Evolutionary conservation across 2,888 invertebrate genomes (phyloP), one percentile per base, ranked within the genome.

Genomic region (Mechanitis messenoides): DNA sequence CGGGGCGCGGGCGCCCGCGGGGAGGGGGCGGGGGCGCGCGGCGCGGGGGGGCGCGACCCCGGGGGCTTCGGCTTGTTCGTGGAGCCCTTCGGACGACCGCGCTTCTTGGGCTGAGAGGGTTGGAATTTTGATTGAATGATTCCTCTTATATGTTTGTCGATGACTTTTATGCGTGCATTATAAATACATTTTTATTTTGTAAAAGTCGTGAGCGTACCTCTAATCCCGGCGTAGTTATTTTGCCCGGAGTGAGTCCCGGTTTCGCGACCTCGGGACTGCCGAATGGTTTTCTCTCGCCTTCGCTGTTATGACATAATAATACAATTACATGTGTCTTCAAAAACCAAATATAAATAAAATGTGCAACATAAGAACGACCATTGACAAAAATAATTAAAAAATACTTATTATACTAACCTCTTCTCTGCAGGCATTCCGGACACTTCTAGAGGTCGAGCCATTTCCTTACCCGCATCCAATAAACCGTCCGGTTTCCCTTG

Each of bases 51-150:
- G 66, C 35, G 61, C 55, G 42, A 61, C 64, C 68, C 64, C 57
- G 71, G 64, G 60, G 74, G 64, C 69, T 71, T 68, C 58, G 76
- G 64, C 78, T 89, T 89, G 80, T 91, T 91, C 45, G 89, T 89
- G 4, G 90, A 90, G n/a, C 90, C 90, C 61, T 90, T 91, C 2
- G 90, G 90, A 0, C 90, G 84, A 11, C 90, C 90, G 63, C 90
- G 80, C 77, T 90, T 90, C 74, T 91, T 91, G 5, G 83, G 85
- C 87, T 90, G 75, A n/a, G 33, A 47, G 1, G 42, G 28, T 9
- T 54, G 28, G 53, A 46, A n/a, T 20, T 20, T 20, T 20, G 20
- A 20, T 20, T 20, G 20, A 35, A 46, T 54, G 20, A 28, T n/a
- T 12, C 53, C n/a, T n/a, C 20, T 20, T 20, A 20, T 20, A 20